Evolutionary conservation across 1,140 invertebrate species (phyloP).

Genomic region (Streblospio benedicti): DNA sequence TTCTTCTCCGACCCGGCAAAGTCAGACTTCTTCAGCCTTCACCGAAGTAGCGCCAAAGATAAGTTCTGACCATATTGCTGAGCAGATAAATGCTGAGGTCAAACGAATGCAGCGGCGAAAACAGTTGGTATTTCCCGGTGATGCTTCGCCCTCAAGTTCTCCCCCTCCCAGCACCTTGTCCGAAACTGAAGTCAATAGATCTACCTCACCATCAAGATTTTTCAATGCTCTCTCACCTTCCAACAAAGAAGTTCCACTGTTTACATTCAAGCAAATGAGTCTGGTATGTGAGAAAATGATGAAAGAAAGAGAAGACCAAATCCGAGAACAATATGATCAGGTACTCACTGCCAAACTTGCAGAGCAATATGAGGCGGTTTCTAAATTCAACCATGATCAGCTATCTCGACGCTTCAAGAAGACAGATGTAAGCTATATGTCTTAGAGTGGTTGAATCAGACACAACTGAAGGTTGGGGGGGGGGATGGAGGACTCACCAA

Average conservation of each 20-base stretch:
- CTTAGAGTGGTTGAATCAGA: too few relatives aligned
- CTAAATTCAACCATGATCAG: constrained; percentile 94
- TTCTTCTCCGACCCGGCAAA: too few relatives aligned
- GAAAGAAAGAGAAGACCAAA: constrained; percentile 79
- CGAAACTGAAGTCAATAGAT: too few relatives aligned
- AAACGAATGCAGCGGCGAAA: constrained; percentile 77
- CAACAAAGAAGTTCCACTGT: constrained; percentile 68
- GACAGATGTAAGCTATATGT: constrained; percentile 14
- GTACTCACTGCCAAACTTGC: constrained; percentile 82
- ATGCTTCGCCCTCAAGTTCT: constrained; percentile 24
- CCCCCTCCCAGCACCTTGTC: constrained; percentile 7
- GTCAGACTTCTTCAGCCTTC: too few relatives aligned
- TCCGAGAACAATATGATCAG: constrained; percentile 85
- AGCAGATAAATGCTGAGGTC: constrained; percentile 83
- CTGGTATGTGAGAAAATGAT: constrained; percentile 91
- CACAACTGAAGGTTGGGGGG: too few relatives aligned
- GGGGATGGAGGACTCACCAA: too few relatives aligned
- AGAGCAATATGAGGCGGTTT: constrained; percentile 95
- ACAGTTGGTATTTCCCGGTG: constrained; percentile 63
- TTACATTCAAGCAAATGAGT: constrained; percentile 87
- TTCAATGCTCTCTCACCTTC: constrained; percentile 32
- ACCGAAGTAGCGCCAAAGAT: too few relatives aligned
- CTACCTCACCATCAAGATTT: constrained; percentile 4
- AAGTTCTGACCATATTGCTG: constrained; percentile 81
- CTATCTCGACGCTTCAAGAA: constrained; percentile 75